Evolutionary conservation across 64 coral and sea anemone species (phyloP).

Genomic region (Pocillopora damicornis): DNA sequence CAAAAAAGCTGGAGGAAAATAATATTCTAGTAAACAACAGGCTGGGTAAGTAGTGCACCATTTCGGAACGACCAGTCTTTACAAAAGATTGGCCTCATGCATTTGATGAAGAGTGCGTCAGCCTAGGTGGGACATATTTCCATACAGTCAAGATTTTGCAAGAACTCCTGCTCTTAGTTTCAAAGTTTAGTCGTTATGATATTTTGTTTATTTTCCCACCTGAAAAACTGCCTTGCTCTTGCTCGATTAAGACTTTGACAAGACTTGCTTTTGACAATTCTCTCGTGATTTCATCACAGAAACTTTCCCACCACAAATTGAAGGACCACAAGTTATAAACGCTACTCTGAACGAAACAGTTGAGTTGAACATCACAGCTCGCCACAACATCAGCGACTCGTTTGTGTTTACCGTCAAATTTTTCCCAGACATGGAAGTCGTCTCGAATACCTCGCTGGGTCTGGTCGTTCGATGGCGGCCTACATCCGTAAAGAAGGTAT

Average conservation of each 20-base stretch:
- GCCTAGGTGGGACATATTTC: too few species aligned
- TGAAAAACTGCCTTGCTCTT: too few species aligned
- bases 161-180: too few species aligned
- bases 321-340: conserved; percentile 28
- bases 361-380: conserved; percentile 16
- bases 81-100: too few species aligned
- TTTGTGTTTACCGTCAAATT: conserved; percentile 14
- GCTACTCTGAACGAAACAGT: conserved; percentile 15
- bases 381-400: conserved; percentile 1
- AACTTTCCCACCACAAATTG: conserved; percentile 1
- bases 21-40: neutral
- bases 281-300: neutral
- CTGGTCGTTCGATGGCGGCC: conserved; percentile 27
- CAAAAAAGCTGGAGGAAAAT: conserved; percentile 7
- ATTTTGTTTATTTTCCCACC: too few species aligned
- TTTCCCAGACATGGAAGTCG: conserved; percentile 2
- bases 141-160: too few species aligned
- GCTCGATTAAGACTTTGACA: too few species aligned
- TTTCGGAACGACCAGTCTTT: too few species aligned
- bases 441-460: conserved; percentile 1
- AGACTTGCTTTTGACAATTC: too few species aligned
- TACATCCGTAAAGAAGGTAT: neutral
- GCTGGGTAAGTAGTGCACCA: neutral
- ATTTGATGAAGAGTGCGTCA: too few species aligned
- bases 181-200: too few species aligned